Conservation (phyloP, 2,888 invertebrate genomes). For the Ectobius pallidus region DNA sequence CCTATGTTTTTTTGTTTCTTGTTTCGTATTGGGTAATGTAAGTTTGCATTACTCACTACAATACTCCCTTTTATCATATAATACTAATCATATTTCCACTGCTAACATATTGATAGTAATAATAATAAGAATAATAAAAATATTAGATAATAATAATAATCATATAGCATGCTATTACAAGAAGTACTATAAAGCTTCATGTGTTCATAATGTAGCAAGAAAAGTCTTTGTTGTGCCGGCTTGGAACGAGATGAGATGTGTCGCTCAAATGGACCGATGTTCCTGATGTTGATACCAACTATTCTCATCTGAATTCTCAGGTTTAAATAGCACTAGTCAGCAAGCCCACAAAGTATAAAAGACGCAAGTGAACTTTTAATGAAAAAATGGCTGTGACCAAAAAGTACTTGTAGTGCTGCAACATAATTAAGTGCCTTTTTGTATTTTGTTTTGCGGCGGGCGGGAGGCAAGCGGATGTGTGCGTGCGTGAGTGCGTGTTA, state of each 20-base stretch:
- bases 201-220: conserved; percentile 3
- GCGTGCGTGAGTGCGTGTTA: neutral
- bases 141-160: no score
- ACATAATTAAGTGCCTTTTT: conserved; percentile 24
- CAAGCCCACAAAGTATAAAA: no score
- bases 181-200: neutral
- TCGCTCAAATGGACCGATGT: no score
- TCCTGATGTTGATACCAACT: no score
- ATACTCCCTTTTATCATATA: no score
- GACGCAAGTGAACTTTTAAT: conserved; percentile 1
- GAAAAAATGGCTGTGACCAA: conserved; percentile 15
- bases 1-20: conserved; percentile 10
- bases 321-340: no score
- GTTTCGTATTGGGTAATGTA: neutral
- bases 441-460: conserved; percentile 24
- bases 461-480: conserved; percentile 8
- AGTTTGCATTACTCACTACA: conserved; percentile 7
- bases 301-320: no score
- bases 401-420: conserved; percentile 21
- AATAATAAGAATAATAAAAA: no score
- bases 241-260: no score
- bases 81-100: no score
- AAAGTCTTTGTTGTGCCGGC: neutral
- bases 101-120: no score
- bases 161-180: neutral